Evolutionary conservation across 2,113 vertebrate genomes (phyloP), one percentile per base, ranked within the genome.

Genomic region (Ancistrus triradiatus): DNA sequence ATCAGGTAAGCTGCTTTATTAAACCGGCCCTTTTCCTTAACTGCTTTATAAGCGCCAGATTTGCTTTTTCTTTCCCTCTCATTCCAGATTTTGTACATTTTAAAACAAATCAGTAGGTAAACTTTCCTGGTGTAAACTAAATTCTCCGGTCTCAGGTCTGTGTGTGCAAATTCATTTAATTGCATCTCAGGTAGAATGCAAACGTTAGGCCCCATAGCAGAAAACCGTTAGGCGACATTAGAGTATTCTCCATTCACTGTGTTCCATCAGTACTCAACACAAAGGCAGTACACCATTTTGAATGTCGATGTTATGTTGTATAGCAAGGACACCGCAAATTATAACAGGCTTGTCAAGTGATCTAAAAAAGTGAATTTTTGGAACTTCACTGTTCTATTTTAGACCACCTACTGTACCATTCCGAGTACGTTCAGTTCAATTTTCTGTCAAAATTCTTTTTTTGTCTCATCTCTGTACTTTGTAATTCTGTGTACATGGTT

Each of bases 161-260:
- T 80, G 78, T 82, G 46, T 56, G 76, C 80, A 79, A 84, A 78
- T 69, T 79, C 78, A 81, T 71, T 80, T 75, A 84, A 86, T 85
- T 89, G 88, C 88, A 87, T 90, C 88, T 89, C 87, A 89, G 87
- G 87, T 87, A 87, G 86, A 87, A 77, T 84, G 80, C 86, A 86
- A 87, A 83, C 66, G 22, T 60, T 77, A 63, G 71, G 50, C 80
- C 84, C 70, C 80, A 76, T 74, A 78, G 75, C 53, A 65, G 27
- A 14, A 59, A 56, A 38, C 18, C 25, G 15, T 40, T 78, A 77
- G 19, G 77, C 77, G 76, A 85, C 77, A 33, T 59, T 19, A 28
- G 1, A 46, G 11, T n/a, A 40, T 82, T 79, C 80, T 84, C 73
- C 77, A 76, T 84, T 87, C 81, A 80, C 79, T 79, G 82, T 83